Conservation (phyloP, 2,888 invertebrate genomes). For the Leptinotarsa peninsularis region DNA sequence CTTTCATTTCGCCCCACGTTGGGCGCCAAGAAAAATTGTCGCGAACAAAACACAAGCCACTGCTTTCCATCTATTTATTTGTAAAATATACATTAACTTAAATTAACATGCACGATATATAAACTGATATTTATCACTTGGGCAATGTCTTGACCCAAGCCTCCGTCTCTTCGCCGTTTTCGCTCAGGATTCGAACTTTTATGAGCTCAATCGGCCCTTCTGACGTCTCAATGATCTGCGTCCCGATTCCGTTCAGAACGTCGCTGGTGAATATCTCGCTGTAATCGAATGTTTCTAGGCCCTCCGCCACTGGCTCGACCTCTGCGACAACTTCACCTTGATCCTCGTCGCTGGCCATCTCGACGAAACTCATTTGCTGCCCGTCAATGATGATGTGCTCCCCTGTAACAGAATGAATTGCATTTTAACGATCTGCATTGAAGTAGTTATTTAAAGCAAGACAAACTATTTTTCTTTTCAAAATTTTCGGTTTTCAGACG, state of each 20-base stretch:
- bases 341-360: conserved; percentile 53
- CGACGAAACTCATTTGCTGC: conserved; percentile 62
- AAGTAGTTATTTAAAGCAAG: no score
- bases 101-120: background rate
- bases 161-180: conserved; percentile 64
- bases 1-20: no score
- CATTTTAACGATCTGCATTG: no score
- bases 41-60: no score
- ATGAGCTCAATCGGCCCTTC: conserved; percentile 64
- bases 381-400: conserved; percentile 65
- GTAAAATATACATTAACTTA: background rate
- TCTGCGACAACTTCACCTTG: conserved; percentile 55
- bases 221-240: conserved; percentile 64
- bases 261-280: conserved; percentile 58
- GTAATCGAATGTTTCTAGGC: conserved; percentile 54
- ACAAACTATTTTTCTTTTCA: no score
- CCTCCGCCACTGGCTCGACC: conserved; percentile 50
- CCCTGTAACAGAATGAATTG: conserved; percentile 62
- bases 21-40: no score
- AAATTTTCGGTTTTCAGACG: no score
- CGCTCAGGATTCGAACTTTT: conserved; percentile 64
- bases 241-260: conserved; percentile 59
- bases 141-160: conserved; percentile 66
- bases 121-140: conserved; percentile 12
- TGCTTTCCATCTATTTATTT: no score